These are phyloP conservation scores for Diaphora mendica DNA, from an alignment of 2,888 invertebrate species.

Conservation along the genomic window DNA sequence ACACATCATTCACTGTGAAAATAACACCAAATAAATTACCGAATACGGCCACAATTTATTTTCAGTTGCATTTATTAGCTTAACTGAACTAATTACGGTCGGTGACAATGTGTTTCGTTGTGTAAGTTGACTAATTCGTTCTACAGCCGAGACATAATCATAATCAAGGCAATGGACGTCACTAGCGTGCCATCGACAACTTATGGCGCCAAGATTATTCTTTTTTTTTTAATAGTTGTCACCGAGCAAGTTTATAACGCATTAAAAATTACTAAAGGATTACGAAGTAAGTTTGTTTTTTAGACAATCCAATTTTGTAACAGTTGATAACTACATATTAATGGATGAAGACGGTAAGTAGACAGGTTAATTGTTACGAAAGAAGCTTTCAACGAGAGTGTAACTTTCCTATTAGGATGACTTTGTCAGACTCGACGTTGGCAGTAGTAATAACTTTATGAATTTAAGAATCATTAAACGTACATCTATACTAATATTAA, in stretches of 20 bases:
- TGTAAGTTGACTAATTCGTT: constrained; percentile 65
- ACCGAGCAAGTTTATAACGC: constrained; percentile 49
- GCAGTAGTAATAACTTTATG: not conserved
- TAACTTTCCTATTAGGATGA: not conserved
- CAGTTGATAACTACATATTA: constrained; percentile 15
- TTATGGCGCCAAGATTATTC: constrained; percentile 63
- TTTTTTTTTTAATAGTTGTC: constrained; percentile 59
- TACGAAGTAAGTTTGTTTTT: constrained; percentile 22
- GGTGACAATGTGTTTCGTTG: constrained; percentile 66
- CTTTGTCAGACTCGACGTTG: constrained; percentile 1
- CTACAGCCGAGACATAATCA: constrained; percentile 62
- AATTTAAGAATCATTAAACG: not conserved
- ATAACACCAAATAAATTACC: constrained; percentile 26
- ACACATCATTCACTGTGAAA: constrained; percentile 30
- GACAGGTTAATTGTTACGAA: constrained; percentile 21
- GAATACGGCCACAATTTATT: constrained; percentile 37
- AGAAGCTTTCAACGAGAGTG: constrained; percentile 17
- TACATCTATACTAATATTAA: not conserved
- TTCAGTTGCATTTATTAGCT: constrained; percentile 53
- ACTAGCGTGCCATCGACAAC: constrained; percentile 57
- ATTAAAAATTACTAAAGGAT: constrained; percentile 41
- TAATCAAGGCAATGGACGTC: constrained; percentile 65
- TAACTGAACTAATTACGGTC: constrained; percentile 64
- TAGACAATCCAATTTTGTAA: constrained; percentile 26
- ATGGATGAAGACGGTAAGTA: constrained; percentile 21